A percentile compares a stretch with the other conserved stretches of the same genome.
phyloP scores from a whole-genome alignment of 2,888 invertebrate genomes.

The Lasiommata megera region DNA sequence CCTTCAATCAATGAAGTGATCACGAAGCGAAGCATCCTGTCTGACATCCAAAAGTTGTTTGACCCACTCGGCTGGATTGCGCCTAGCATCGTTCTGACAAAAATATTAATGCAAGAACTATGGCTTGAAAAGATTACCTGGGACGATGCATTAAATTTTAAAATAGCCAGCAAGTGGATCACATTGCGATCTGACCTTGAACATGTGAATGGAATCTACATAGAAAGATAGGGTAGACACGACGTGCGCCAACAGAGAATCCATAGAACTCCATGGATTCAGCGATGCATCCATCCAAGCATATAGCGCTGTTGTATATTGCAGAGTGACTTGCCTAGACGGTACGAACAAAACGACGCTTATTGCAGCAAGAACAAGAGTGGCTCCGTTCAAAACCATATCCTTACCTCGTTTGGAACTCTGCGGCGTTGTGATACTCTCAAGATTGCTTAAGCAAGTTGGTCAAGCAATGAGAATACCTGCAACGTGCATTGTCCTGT shows the following conservation, averaged over 20 bases:
- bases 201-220: too few species aligned
- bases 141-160: too few species aligned
- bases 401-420: background rate
- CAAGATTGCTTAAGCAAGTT: too few species aligned
- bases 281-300: too few species aligned
- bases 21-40: background rate
- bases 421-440: background rate
- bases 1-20: too few species aligned
- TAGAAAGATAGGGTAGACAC: too few species aligned
- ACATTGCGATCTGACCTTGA: too few species aligned
- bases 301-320: background rate
- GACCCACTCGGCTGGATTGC: background rate
- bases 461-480: too few species aligned
- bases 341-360: background rate
- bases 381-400: background rate
- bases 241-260: too few species aligned
- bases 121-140: background rate
- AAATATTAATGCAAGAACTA: background rate
- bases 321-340: background rate
- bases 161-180: too few species aligned
- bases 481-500: background rate
- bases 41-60: background rate
- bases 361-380: background rate
- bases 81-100: background rate
- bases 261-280: too few species aligned